Evolutionary conservation across 2,113 vertebrate genomes (phyloP), one percentile per base, ranked within the genome.

Genomic region (Eidolon helvum): DNA sequence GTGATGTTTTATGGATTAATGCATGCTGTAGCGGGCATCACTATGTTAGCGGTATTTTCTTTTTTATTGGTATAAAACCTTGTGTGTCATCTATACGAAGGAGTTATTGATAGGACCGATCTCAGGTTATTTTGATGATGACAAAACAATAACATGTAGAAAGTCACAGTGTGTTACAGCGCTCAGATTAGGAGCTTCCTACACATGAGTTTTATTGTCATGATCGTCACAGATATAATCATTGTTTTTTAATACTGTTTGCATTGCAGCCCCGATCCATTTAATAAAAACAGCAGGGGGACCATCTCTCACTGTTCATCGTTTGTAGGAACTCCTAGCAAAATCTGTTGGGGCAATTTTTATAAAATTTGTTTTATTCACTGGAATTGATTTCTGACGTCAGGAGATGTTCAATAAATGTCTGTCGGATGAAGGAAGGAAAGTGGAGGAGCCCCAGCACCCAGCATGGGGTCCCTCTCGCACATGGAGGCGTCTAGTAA

Each of bases 101-200:
- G 55, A 53, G 22, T 1, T 18, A 2, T 15, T 53, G 30, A 16
- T 24, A 14, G 22, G 30, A 12, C 7, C 55, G 18, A 22, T 50
- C 10, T 61, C 15, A 2, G n/a, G 30, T 61, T 10, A 21, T 35
- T 55, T 38, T 12, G 40, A 30, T 77, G 43, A 21, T 30, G n/a
- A 5, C 3, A 11, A 21, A 48, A 28, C 2, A 61, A 61, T 16
- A 11, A 38, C 18, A 71, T 0, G 0, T 12, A 50, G 30, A 68
- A 71, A 16, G 1, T 65, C 21, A 10, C 4, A 0, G 18, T 38
- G 4, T 5, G 1, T 1, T 2, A 7, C 40, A 43, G 0, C 8
- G 30, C 33, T 18, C 4, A n/a, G 19, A 80, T 19, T 24, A 26
- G 18, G 33, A 50, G 57, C 30, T 79, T 18, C 10, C 5, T 18